A percentile compares a stretch with the other conserved stretches of the same genome.
Conservation (phyloP, 2,113 vertebrate species). For the Laterallus jamaicensis region DNA sequence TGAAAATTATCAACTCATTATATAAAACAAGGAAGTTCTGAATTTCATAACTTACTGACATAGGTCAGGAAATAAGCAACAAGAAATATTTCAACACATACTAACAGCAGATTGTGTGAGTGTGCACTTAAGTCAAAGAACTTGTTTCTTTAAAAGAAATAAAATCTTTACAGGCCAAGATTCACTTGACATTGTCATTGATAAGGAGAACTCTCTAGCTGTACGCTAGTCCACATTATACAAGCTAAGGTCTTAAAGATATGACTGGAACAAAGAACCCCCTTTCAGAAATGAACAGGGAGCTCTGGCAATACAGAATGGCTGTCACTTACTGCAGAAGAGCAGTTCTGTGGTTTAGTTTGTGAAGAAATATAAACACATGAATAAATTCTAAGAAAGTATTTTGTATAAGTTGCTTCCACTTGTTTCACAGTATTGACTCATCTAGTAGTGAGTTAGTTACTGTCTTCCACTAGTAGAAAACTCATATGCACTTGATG, state of each 20-base stretch:
- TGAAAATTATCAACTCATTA: background rate
- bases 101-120: background rate
- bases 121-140: background rate
- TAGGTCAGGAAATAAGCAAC: slow-evolving; percentile 57
- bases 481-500: background rate
- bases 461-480: background rate
- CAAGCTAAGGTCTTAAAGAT: too few relatives aligned
- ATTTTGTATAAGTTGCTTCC: background rate
- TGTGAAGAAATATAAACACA: background rate
- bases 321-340: background rate
- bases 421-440: background rate
- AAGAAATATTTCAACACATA: slow-evolving; percentile 33
- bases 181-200: background rate
- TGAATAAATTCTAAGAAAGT: background rate
- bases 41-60: slow-evolving; percentile 49
- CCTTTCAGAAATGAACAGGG: background rate
- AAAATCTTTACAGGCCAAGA: background rate
- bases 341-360: background rate
- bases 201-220: background rate
- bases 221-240: background rate
- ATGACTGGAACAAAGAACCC: background rate
- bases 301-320: background rate
- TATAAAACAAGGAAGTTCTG: slow-evolving; percentile 56
- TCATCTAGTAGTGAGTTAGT: background rate
- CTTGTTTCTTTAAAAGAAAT: background rate